Evolutionary conservation across 2,797 vertebrate species (phyloP).

Genomic region (Tinamus major): DNA sequence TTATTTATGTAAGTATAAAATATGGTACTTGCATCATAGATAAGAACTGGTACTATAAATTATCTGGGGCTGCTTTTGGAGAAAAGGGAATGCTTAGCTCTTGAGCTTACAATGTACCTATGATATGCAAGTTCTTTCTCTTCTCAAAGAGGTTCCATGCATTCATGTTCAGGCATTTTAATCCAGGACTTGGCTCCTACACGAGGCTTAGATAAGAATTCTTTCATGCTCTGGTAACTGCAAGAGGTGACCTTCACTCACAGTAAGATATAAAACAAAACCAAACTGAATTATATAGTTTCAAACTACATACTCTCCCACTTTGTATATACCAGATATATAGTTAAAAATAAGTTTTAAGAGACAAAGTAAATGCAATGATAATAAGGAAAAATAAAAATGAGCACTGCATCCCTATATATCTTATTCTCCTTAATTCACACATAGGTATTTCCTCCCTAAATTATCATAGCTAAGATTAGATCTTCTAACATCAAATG

Average conservation of each 20-base stretch:
- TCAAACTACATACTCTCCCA: neutral
- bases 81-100: neutral
- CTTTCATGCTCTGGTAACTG: neutral
- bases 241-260: slow-evolving; percentile 56
- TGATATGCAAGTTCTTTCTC: neutral
- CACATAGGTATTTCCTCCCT: fast-evolving
- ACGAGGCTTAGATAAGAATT: neutral
- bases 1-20: too few species aligned
- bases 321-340: fast-evolving
- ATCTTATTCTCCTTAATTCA: neutral
- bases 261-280: neutral
- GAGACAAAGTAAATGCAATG: neutral
- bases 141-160: neutral
- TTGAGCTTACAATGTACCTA: neutral
- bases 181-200: slow-evolving; percentile 15
- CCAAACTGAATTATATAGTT: neutral
- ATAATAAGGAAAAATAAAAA: neutral
- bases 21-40: too few species aligned
- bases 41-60: neutral
- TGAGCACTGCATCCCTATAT: neutral
- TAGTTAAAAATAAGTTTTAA: neutral
- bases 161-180: neutral
- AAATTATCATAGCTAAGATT: neutral
- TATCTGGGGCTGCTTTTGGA: neutral
- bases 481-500: neutral